phyloP scores from a whole-genome alignment of 2,888 invertebrate species.

The Tipula confusa region DNA sequence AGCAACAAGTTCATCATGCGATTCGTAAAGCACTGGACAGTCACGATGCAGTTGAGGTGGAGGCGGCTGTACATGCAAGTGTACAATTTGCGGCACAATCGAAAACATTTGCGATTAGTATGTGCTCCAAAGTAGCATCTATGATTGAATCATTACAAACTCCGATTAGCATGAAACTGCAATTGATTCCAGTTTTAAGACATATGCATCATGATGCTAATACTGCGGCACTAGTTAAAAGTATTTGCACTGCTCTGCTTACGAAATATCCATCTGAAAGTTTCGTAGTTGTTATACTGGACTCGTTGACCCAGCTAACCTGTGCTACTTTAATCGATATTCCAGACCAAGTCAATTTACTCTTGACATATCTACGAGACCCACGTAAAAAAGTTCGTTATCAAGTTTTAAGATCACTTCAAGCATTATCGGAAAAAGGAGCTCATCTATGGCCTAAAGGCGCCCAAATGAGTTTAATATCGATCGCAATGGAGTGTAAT shows the following conservation, averaged over 20 bases:
- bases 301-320: slow-evolving; percentile 82
- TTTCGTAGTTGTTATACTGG: slow-evolving; percentile 76
- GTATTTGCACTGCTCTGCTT: slow-evolving; percentile 67
- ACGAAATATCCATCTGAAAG: slow-evolving; percentile 74
- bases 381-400: slow-evolving; percentile 65
- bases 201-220: slow-evolving; percentile 84
- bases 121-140: slow-evolving; percentile 91
- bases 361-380: slow-evolving; percentile 67
- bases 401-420: slow-evolving; percentile 62
- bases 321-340: slow-evolving; percentile 86
- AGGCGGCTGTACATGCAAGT: slow-evolving; percentile 93
- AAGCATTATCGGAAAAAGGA: slow-evolving; percentile 65
- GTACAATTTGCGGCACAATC: slow-evolving; percentile 93
- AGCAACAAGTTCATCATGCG: slow-evolving; percentile 92
- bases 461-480: slow-evolving; percentile 47
- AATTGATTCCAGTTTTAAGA: slow-evolving; percentile 83
- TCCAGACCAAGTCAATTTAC: slow-evolving; percentile 73
- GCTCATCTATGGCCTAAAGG: slow-evolving; percentile 74
- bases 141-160: slow-evolving; percentile 93
- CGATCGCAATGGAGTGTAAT: slow-evolving; percentile 44
- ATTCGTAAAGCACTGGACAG: slow-evolving; percentile 89
- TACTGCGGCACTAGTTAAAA: slow-evolving; percentile 62
- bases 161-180: slow-evolving; percentile 85
- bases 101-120: slow-evolving; percentile 89
- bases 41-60: slow-evolving; percentile 91